Evolutionary conservation across 2,888 invertebrate species (phyloP).

Genomic region (Aproaerema taeniolella): DNA sequence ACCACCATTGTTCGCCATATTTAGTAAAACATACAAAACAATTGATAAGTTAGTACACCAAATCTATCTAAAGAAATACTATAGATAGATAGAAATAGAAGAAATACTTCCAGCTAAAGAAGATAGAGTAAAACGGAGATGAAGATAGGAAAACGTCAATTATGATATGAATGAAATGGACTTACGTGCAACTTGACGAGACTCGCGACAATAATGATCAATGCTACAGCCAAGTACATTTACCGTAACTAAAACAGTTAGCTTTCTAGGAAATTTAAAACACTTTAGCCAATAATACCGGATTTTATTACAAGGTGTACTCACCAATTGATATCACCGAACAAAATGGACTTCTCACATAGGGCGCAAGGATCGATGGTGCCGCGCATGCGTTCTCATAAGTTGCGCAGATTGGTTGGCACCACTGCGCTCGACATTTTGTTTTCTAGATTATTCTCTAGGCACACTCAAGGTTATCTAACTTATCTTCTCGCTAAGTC

Average conservation of each 20-base stretch:
- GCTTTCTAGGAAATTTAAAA: neutral
- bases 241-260: constrained; percentile 30
- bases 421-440: too few relatives aligned
- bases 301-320: constrained; percentile 36
- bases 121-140: too few relatives aligned
- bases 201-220: constrained; percentile 69
- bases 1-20: too few relatives aligned
- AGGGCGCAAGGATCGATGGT: constrained; percentile 14
- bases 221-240: constrained; percentile 72
- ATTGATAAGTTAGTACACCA: too few relatives aligned
- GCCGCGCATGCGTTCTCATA: constrained; percentile 1
- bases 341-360: constrained; percentile 41
- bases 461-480: too few relatives aligned
- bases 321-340: constrained; percentile 54
- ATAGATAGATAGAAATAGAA: too few relatives aligned
- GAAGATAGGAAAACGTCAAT: neutral
- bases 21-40: too few relatives aligned
- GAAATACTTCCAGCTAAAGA: too few relatives aligned
- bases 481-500: too few relatives aligned
- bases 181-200: constrained; percentile 70
- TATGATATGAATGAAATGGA: constrained; percentile 22
- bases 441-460: too few relatives aligned
- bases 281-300: neutral
- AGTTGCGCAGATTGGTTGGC: constrained; percentile 34
- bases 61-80: too few relatives aligned